Evolutionary conservation across 2,888 invertebrate species (phyloP).

Genomic region (Steinernema carpocapsae): DNA sequence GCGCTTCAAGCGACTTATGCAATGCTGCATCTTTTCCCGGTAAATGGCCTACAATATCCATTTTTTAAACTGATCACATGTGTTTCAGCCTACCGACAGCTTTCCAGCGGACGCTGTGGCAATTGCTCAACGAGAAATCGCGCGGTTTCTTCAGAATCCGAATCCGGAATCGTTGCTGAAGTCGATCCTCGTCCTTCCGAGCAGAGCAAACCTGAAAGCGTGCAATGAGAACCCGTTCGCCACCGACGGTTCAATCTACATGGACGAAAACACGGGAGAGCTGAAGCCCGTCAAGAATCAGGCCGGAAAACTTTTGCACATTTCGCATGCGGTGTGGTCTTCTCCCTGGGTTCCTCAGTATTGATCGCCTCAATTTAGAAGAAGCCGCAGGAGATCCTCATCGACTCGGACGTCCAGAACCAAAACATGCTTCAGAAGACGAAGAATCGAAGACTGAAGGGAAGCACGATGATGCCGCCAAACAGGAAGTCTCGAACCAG

Average conservation of each 20-base stretch:
- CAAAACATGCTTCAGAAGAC: constrained; percentile 18
- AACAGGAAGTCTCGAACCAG: neutral
- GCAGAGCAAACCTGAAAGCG: neutral
- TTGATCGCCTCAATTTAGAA: neutral
- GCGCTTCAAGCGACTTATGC: constrained; percentile 30
- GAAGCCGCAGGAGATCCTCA: neutral
- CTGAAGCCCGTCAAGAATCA: neutral
- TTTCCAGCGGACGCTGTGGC: neutral
- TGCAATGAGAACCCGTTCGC: neutral
- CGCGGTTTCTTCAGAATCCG: neutral
- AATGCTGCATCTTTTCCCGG: neutral
- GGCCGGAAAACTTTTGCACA: neutral
- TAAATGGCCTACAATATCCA: neutral
- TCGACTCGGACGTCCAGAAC: constrained; percentile 11
- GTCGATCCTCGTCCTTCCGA: neutral
- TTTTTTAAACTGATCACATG: no score
- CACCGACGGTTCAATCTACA: neutral
- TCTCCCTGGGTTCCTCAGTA: no score
- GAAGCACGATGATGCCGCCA: neutral
- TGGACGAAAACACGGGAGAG: neutral
- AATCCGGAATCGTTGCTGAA: neutral
- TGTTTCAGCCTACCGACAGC: neutral
- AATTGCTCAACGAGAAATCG: neutral
- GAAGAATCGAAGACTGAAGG: neutral
- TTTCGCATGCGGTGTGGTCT: no score